phyloP scores from a whole-genome alignment of 2,888 invertebrate genomes.

The Tanypteryx hageni region DNA sequence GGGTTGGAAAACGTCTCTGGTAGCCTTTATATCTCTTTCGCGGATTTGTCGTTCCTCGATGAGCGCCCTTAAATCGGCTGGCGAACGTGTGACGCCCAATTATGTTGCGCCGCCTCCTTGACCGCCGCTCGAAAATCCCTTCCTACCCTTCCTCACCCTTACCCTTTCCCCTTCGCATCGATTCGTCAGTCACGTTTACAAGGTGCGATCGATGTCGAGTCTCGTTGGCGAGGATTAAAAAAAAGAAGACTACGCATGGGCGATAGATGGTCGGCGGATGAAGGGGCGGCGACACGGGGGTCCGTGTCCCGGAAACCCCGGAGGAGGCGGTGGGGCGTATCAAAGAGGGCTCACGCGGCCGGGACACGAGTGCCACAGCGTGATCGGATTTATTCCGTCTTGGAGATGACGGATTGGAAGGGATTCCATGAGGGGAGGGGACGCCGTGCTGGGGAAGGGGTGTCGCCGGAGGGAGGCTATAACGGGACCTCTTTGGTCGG shows the following conservation, averaged over 20 bases:
- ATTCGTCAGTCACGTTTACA: conserved; percentile 48
- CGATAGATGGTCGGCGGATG: neutral
- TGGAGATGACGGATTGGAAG: conserved; percentile 46
- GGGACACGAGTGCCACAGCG: conserved; percentile 51
- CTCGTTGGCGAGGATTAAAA: conserved; percentile 22
- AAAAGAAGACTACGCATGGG: neutral
- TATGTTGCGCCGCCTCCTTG: too few species aligned
- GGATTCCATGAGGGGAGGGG: neutral
- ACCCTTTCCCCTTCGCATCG: conserved; percentile 20
- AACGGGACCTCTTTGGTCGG: conserved; percentile 45
- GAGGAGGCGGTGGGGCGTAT: conserved; percentile 33
- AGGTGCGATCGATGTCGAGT: conserved; percentile 47
- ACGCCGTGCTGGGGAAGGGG: neutral
- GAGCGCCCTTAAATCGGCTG: too few species aligned
- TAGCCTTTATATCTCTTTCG: too few species aligned
- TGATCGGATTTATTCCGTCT: conserved; percentile 52
- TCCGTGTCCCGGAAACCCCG: conserved; percentile 16
- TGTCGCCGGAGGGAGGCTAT: neutral
- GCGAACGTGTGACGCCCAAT: too few species aligned
- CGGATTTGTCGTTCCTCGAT: too few species aligned
- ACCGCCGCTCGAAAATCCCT: too few species aligned
- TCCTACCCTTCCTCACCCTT: neutral
- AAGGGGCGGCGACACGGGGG: too few species aligned
- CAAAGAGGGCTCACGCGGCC: conserved; percentile 55
- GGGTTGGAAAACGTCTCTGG: too few species aligned